phyloP scores from a whole-genome alignment of 1,140 invertebrate species.

The Hyles euphorbiae region DNA sequence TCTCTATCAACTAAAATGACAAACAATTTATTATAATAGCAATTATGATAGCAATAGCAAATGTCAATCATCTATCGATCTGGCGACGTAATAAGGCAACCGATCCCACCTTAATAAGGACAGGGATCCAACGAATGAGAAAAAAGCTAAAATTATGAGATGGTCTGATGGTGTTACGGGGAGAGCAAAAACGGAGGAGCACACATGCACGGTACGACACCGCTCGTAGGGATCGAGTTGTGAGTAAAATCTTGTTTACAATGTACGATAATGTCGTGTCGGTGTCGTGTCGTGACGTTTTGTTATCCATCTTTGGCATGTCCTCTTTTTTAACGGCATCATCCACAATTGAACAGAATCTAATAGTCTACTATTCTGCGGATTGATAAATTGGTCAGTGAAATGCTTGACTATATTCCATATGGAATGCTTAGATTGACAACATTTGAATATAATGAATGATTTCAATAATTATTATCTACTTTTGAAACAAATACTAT shows the following conservation, averaged over 20 bases:
- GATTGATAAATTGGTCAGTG: too few relatives aligned
- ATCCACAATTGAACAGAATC: too few relatives aligned
- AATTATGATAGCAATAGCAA: constrained; percentile 29
- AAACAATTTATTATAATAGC: too few relatives aligned
- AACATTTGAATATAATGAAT: too few relatives aligned
- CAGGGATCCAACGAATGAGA: constrained; percentile 24
- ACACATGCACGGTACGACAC: constrained; percentile 28
- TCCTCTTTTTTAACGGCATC: too few relatives aligned
- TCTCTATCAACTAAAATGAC: too few relatives aligned
- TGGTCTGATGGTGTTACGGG: constrained; percentile 62
- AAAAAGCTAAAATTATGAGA: constrained; percentile 64
- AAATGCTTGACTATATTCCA: too few relatives aligned
- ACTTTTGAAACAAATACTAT: too few relatives aligned
- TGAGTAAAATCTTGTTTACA: constrained; percentile 28
- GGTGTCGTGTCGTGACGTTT: constrained; percentile 21
- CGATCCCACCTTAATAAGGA: constrained; percentile 55
- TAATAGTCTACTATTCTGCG: too few relatives aligned
- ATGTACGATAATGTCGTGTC: constrained; percentile 17
- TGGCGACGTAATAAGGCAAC: constrained; percentile 35
- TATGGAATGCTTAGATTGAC: too few relatives aligned
- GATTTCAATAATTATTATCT: too few relatives aligned
- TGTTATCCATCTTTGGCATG: background rate
- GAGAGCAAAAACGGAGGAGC: constrained; percentile 40
- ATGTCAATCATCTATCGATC: constrained; percentile 43
- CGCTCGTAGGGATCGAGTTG: constrained; percentile 32